Percentiles rank a stretch among this genome's conserved stretches.
Conservation (phyloP, 2,888 invertebrate genomes). For the Drosophila nr. fundita region DNA sequence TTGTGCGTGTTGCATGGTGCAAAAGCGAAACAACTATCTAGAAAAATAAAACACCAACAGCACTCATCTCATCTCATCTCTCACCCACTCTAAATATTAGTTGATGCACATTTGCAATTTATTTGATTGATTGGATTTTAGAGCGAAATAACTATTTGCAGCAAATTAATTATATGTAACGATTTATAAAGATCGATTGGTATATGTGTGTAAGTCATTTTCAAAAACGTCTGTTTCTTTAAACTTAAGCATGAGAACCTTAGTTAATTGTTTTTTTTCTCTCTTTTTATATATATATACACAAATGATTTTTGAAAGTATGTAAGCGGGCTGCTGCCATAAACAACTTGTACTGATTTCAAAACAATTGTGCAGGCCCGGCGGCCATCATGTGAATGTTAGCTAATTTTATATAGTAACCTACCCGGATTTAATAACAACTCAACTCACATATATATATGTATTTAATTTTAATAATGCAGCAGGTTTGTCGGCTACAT, state of each 20-base stretch:
- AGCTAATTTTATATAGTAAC: conserved; percentile 77
- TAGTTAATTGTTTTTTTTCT: conserved; percentile 75
- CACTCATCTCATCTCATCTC: conserved; percentile 12
- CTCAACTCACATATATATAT: conserved; percentile 41
- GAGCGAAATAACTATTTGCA: conserved; percentile 37
- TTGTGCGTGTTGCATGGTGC: conserved; percentile 43
- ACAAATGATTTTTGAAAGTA: conserved; percentile 58
- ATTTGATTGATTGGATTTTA: conserved; percentile 58
- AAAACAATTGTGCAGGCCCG: conserved; percentile 47
- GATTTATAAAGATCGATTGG: conserved; percentile 58
- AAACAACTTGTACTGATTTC: conserved; percentile 58
- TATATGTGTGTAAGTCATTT: conserved; percentile 68
- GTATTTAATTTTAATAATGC: conserved; percentile 54
- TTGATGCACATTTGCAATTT: conserved; percentile 59
- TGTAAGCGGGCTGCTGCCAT: conserved; percentile 53
- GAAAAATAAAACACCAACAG: conserved; percentile 12
- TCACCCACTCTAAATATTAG: conserved; percentile 29
- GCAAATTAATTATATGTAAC: conserved; percentile 65
- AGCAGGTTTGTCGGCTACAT: conserved; percentile 49
- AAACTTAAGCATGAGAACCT: conserved; percentile 73
- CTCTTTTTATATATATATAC: conserved; percentile 15
- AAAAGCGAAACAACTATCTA: conserved; percentile 27
- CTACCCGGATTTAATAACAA: conserved; percentile 37
- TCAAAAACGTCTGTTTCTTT: conserved; percentile 69
- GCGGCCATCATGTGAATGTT: conserved; percentile 68